These are phyloP conservation scores for Hipposideros larvatus DNA, from an alignment of 2,797 vertebrate species.

Conservation along the genomic window DNA sequence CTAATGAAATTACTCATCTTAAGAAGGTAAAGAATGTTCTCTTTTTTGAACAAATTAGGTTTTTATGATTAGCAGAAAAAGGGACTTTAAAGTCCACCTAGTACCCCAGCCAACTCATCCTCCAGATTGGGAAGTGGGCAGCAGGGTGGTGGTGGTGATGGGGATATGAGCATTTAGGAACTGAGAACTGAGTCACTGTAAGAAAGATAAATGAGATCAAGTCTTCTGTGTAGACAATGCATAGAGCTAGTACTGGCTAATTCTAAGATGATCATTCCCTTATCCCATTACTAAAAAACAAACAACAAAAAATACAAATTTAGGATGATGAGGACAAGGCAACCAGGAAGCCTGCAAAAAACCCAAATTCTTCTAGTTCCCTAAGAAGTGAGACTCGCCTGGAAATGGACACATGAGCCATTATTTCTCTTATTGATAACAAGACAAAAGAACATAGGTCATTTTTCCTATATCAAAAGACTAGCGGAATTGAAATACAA, in stretches of 20 bases:
- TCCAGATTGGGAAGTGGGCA: not conserved
- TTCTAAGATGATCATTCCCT: conserved; percentile 17
- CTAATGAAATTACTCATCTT: conserved; percentile 61
- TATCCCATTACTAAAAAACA: not conserved
- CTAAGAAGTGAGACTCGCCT: not conserved
- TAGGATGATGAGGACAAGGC: not conserved
- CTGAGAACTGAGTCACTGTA: conserved; percentile 6
- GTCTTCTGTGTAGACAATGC: not conserved
- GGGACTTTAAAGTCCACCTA: conserved; percentile 23
- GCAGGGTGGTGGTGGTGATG: not conserved
- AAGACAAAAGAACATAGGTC: conserved; percentile 23
- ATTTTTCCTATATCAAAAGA: not conserved
- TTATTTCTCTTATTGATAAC: conserved; percentile 56
- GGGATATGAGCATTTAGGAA: conserved; percentile 47
- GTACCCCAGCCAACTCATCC: conserved; percentile 13
- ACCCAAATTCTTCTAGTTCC: conserved; percentile 50
- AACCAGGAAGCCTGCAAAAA: conserved; percentile 3
- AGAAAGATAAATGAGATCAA: conserved; percentile 37
- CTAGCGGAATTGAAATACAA: conserved; percentile 44
- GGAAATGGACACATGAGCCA: conserved; percentile 4
- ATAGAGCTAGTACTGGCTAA: conserved; percentile 37
- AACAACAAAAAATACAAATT: conserved; percentile 42
- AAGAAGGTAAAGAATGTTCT: conserved; percentile 51
- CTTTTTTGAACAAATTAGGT: conserved; percentile 56
- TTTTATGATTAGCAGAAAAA: conserved; percentile 54